phyloP scores from a whole-genome alignment of 53 echinoderm and acorn worm species.

The Pentamera pediparva region DNA sequence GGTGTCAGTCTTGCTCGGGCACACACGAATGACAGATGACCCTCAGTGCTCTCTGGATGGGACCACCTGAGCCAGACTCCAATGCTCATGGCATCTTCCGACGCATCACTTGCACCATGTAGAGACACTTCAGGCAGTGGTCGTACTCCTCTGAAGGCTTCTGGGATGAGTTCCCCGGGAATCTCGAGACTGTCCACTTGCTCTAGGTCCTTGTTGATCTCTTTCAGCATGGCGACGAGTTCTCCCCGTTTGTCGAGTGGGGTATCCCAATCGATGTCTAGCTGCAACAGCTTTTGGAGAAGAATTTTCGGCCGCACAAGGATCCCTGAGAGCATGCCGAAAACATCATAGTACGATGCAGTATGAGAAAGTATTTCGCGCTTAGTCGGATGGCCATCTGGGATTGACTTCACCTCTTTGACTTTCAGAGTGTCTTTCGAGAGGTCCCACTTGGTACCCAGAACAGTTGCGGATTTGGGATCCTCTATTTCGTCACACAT shows the following conservation, averaged over 20 bases:
- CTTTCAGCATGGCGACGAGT: conserved; percentile 27
- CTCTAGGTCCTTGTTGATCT: conserved; percentile 44
- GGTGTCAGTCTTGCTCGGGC: conserved; percentile 61
- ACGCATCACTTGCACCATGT: conserved; percentile 71
- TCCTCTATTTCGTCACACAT: conserved; percentile 53
- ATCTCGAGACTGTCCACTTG: conserved; percentile 37
- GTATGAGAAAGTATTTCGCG: conserved; percentile 56
- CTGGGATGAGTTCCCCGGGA: conserved; percentile 51
- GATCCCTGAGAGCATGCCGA: conserved; percentile 47
- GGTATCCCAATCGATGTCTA: conserved; percentile 58
- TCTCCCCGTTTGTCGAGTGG: conserved; percentile 34
- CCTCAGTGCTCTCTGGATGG: conserved; percentile 31
- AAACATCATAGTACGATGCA: conserved; percentile 55
- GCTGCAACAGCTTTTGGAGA: conserved; percentile 49
- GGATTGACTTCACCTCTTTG: conserved; percentile 39
- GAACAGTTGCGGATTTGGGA: conserved; percentile 23
- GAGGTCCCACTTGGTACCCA: conserved; percentile 66
- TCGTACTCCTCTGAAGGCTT: conserved; percentile 43
- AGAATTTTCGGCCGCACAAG: conserved; percentile 50
- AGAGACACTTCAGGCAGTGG: conserved; percentile 70
- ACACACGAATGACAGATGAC: conserved; percentile 56
- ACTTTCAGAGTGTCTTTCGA: conserved; percentile 56
- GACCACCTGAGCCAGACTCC: conserved; percentile 78
- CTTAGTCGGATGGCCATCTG: conserved; percentile 33
- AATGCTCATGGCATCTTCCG: conserved; percentile 75